Conservation (phyloP, 2,797 vertebrate species). For the Sebastiscus tertius region DNA sequence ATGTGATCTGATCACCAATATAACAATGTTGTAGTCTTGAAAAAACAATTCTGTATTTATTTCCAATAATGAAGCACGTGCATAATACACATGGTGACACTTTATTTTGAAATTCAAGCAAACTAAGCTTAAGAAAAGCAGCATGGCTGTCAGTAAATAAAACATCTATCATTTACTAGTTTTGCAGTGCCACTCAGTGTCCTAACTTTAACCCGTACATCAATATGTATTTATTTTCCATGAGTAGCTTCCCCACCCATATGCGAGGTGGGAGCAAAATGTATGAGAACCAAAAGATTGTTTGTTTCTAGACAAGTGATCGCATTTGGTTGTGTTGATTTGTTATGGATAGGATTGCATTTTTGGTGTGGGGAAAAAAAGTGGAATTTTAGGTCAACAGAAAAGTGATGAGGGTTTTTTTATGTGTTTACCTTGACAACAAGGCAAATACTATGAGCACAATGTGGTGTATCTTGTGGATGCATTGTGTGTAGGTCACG, state of each 20-base stretch:
- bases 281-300: background rate
- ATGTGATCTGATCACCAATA: background rate
- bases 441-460: background rate
- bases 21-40: background rate
- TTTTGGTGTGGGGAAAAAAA: background rate
- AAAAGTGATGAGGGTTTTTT: background rate
- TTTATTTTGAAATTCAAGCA: background rate
- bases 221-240: background rate
- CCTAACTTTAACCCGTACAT: background rate
- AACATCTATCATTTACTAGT: background rate
- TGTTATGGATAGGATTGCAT: background rate
- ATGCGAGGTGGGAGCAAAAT: background rate
- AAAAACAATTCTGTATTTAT: background rate
- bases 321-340: background rate
- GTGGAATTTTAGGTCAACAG: background rate
- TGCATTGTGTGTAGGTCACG: background rate
- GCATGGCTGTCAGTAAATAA: background rate
- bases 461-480: background rate
- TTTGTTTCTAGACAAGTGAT: background rate
- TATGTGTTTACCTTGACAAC: background rate
- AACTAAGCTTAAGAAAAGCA: background rate
- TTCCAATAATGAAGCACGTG: background rate
- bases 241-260: background rate
- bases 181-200: background rate
- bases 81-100: background rate